Percentiles rank a stretch among this genome's conserved stretches.
phyloP scores from a whole-genome alignment of 2,888 invertebrate genomes.

The Mesorhabditis sp. region DNA sequence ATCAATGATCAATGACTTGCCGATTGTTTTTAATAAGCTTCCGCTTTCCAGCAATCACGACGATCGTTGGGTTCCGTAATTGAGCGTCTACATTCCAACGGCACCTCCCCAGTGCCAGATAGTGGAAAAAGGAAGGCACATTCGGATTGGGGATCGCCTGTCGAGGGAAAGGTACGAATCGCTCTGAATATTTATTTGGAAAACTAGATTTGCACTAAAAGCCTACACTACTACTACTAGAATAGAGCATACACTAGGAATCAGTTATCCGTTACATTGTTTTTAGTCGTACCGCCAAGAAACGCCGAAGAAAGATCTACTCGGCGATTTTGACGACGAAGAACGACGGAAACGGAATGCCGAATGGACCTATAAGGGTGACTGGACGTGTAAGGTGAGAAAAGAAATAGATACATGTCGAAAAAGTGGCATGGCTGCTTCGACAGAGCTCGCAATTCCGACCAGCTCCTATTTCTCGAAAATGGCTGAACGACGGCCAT shows the following conservation, averaged over 20 bases:
- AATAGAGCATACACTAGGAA: neutral
- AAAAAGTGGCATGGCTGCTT: no score
- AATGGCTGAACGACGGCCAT: no score
- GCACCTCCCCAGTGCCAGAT: conserved; percentile 1
- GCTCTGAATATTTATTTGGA: neutral
- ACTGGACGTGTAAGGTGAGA: neutral
- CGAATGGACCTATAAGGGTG: neutral
- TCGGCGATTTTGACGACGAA: neutral
- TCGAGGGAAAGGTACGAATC: neutral
- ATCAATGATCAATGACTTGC: neutral
- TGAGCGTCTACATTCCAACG: neutral
- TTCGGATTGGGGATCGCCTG: neutral
- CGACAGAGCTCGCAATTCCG: no score
- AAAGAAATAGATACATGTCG: no score
- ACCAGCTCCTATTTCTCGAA: no score
- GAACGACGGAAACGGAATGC: conserved; percentile 3
- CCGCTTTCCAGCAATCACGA: neutral
- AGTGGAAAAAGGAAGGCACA: neutral
- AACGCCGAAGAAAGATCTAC: neutral
- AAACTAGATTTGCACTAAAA: neutral
- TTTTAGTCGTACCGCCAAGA: neutral
- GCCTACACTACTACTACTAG: neutral
- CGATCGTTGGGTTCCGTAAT: conserved; percentile 1
- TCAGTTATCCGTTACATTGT: neutral
- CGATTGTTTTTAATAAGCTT: neutral